A percentile compares a stretch with the other conserved stretches of the same genome.
phyloP scores from a whole-genome alignment of 2,888 invertebrate species.

The Opisthograptis luteolata region DNA sequence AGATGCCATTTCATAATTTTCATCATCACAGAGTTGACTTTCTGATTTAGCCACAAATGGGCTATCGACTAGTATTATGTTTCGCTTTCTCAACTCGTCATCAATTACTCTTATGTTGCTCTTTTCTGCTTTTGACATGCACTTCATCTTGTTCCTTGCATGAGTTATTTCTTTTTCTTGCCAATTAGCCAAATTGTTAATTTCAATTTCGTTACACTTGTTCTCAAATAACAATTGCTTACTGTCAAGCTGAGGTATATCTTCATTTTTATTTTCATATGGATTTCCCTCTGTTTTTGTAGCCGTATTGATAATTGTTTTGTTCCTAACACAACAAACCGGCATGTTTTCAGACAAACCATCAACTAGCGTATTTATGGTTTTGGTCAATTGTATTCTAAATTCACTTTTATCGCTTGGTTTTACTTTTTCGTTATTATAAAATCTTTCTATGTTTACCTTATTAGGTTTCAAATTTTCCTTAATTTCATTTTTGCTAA shows the following conservation, averaged over 20 bases:
- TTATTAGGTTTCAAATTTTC: neutral
- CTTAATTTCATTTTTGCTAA: neutral
- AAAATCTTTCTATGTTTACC: neutral
- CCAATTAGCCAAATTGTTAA: neutral
- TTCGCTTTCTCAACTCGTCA: slow-evolving; percentile 45
- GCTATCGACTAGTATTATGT: slow-evolving; percentile 40
- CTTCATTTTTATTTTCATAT: neutral
- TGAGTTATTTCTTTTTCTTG: neutral
- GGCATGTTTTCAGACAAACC: slow-evolving; percentile 28
- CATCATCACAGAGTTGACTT: neutral
- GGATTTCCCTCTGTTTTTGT: neutral
- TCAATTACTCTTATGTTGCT: slow-evolving; percentile 36
- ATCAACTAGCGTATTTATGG: slow-evolving; percentile 31
- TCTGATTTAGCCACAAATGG: slow-evolving; percentile 5
- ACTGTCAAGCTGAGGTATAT: neutral
- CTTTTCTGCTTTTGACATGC: slow-evolving; percentile 12
- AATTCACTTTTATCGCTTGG: slow-evolving; percentile 1
- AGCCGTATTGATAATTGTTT: neutral
- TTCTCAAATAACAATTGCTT: neutral
- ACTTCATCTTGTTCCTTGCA: neutral
- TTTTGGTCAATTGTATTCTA: slow-evolving; percentile 32
- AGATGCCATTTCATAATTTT: neutral
- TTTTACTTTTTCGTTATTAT: neutral
- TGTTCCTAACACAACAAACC: slow-evolving; percentile 14
- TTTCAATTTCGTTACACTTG: neutral